Conservation (phyloP, 1,140 invertebrate genomes). For the Tetraneura akinire region DNA sequence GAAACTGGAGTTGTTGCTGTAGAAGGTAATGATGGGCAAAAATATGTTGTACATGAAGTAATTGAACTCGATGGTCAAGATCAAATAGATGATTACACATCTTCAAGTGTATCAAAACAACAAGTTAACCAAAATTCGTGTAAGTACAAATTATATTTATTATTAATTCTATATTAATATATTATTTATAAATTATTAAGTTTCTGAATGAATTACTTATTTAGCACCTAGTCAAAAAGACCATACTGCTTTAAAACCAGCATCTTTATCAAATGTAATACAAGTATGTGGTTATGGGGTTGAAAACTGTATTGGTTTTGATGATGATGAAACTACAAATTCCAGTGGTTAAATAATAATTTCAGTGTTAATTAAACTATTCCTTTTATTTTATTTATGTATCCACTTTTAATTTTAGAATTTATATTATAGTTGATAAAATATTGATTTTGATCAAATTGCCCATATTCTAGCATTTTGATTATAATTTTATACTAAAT, state of each 20-base stretch:
- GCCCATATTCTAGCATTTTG: background rate
- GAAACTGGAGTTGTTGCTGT: slow-evolving; percentile 64
- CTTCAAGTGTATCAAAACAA: slow-evolving; percentile 53
- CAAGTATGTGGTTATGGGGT: slow-evolving; percentile 59
- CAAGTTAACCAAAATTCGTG: slow-evolving; percentile 49
- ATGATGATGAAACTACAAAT: slow-evolving; percentile 61
- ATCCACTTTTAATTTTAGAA: slow-evolving; percentile 3
- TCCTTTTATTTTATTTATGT: slow-evolving; percentile 24
- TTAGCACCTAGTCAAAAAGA: slow-evolving; percentile 44
- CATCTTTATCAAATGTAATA: slow-evolving; percentile 28
- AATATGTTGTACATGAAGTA: slow-evolving; percentile 84
- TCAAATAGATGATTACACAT: slow-evolving; percentile 52
- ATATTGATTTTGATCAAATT: slow-evolving; percentile 16
- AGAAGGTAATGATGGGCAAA: slow-evolving; percentile 75
- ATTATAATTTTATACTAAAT: slow-evolving; percentile 18
- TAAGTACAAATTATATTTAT: background rate
- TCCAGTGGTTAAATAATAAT: slow-evolving; percentile 14
- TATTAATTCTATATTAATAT: background rate
- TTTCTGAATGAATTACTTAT: no score
- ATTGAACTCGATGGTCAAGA: slow-evolving; percentile 75
- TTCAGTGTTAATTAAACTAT: background rate
- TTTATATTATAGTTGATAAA: background rate
- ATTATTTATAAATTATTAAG: background rate
- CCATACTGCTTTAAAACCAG: slow-evolving; percentile 36
- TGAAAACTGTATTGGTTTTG: slow-evolving; percentile 83